Evolutionary conservation across 2,888 invertebrate species (phyloP).

Genomic region (Tenthredo scrophulariae): DNA sequence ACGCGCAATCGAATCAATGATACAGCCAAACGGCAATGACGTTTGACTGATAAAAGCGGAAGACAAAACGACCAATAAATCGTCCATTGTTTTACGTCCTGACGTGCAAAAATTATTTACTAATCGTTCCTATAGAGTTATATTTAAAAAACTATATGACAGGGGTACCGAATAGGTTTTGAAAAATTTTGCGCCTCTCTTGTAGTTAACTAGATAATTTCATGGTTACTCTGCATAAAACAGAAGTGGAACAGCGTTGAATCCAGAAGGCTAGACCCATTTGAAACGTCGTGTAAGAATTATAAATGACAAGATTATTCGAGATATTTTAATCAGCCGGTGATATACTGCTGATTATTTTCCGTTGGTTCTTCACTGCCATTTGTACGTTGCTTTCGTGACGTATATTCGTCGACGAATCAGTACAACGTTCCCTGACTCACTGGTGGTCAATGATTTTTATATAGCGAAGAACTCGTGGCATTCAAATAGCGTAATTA

Average conservation of each 20-base stretch:
- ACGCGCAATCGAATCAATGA: background rate
- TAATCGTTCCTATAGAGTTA: background rate
- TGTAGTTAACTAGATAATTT: background rate
- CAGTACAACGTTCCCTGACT: background rate
- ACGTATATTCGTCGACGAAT: constrained; percentile 9
- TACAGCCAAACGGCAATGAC: background rate
- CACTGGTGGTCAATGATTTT: background rate
- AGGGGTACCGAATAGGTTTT: background rate
- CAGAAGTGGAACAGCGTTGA: constrained; percentile 34
- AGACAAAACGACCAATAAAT: constrained; percentile 31
- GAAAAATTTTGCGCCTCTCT: background rate
- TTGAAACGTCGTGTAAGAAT: constrained; percentile 23
- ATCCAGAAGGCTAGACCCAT: constrained; percentile 29
- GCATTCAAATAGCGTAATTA: constrained; percentile 39
- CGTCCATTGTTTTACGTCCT: background rate
- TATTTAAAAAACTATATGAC: background rate
- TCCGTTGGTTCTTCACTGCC: constrained; percentile 1
- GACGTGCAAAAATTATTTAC: background rate
- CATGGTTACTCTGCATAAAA: background rate
- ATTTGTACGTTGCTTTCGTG: background rate
- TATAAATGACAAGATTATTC: constrained; percentile 40
- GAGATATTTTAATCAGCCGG: background rate
- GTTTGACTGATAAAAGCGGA: constrained; percentile 14
- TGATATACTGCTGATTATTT: background rate
- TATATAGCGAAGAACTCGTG: background rate